A percentile compares a stretch with the other conserved stretches of the same genome.
These are phyloP conservation scores for Trachelus troglodyta DNA, from an alignment of 2,888 invertebrate species.

Conservation along the genomic window DNA sequence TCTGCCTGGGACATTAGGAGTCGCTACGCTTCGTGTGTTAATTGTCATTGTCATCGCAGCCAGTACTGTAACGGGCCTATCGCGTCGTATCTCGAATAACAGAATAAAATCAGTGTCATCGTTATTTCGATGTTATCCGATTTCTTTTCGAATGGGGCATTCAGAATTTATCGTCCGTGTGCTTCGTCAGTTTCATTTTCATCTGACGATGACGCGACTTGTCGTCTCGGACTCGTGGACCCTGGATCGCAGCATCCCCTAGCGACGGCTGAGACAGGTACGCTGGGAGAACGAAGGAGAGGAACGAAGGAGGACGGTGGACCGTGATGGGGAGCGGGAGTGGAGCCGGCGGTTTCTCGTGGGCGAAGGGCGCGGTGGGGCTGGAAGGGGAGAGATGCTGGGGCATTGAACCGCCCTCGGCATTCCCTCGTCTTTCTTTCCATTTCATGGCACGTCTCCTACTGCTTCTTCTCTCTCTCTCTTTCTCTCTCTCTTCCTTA, in stretches of 20 bases:
- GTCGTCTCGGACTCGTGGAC: conserved; percentile 6
- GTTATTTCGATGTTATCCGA: too few relatives aligned
- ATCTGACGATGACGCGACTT: conserved; percentile 4
- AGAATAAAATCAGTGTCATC: too few relatives aligned
- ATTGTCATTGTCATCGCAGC: conserved; percentile 4
- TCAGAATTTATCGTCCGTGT: conserved; percentile 16
- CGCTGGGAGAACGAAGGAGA: conserved; percentile 25
- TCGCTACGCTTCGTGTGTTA: conserved; percentile 28
- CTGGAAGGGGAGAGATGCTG: conserved; percentile 30
- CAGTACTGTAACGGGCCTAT: conserved; percentile 34
- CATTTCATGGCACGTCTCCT: neutral
- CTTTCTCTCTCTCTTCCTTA: conserved; percentile 10
- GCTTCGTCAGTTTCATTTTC: neutral
- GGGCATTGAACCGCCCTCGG: conserved; percentile 54
- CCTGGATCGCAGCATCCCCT: too few relatives aligned
- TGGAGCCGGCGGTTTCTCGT: too few relatives aligned
- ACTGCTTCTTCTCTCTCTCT: conserved; percentile 10
- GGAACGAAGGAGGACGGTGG: conserved; percentile 11
- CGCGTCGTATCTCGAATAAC: conserved; percentile 38
- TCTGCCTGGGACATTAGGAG: neutral
- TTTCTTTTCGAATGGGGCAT: neutral
- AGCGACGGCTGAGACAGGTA: too few relatives aligned
- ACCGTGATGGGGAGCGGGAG: too few relatives aligned
- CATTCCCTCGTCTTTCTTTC: conserved; percentile 42
- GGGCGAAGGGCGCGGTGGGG: too few relatives aligned